Base-by-base conservation (phyloP, 2,797 vertebrate species). In the Natrix natrix region DNA sequence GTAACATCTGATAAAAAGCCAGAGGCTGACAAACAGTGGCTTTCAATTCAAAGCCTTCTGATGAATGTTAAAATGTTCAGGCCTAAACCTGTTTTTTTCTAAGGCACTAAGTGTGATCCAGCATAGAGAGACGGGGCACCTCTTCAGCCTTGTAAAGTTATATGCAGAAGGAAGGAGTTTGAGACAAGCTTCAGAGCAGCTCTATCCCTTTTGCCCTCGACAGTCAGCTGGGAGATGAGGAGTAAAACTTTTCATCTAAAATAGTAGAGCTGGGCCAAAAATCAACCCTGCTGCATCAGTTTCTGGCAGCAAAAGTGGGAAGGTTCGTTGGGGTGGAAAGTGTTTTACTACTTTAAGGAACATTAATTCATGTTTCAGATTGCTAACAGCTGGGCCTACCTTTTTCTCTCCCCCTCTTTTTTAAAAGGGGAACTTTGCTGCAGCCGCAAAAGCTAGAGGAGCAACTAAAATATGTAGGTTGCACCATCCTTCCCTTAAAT, bases 1-100 rank as follows among this genome's bases (percentile, higher is more conserved):
- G 89, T 88, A 92, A 37, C 61, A 87, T 43, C 11, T 63, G 87
- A 55, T 92, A 90, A 94, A 88, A 90, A n/a, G 26, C 57, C 91
- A 88, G 26, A 14, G 43, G 63, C 91, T 92, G 89, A 91, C 28
- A 78, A 90, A 94, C 55, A 90, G n/a, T 60, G 89, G 88, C 87
- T 83, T 88, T 61, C 56, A 48, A 28, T 63, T 86, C 59, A 74
- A 91, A 83, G n/a, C 20, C 48, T 78, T 78, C 89, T 48, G n/a
- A 13, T 88, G 91, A 94, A 92, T 94, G 78, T 92, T 90, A 83
- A 92, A 92, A 90, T 32, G 26, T 16, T 48, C 17, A 52, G 17
- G 10, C 16, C 24, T 43, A 26, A 63, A 74, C 52, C 28, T 37
- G 52, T 2, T 74, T 37, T 16, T 91, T 89, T 61, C 24, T 20